Evolutionary conservation across 2,113 vertebrate genomes (phyloP).

Genomic region (Notiomystis cincta): DNA sequence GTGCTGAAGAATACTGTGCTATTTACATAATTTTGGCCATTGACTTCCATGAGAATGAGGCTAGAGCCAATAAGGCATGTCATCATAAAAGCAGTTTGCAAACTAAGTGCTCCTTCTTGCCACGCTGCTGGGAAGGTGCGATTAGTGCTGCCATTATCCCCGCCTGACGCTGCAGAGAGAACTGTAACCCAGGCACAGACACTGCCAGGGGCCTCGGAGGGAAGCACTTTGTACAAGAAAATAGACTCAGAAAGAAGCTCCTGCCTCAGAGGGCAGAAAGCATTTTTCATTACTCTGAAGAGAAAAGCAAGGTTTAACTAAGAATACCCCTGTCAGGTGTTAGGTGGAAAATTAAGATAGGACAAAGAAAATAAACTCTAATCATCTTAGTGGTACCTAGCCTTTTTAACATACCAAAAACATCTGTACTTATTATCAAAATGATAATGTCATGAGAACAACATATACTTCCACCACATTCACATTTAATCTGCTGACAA

Average conservation of each 20-base stretch:
- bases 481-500: background rate
- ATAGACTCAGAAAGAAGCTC: background rate
- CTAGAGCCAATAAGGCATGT: background rate
- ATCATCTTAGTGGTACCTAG: background rate
- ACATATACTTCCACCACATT: background rate
- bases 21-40: background rate
- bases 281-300: background rate
- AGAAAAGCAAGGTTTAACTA: background rate
- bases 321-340: background rate
- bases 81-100: background rate
- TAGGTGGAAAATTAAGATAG: background rate
- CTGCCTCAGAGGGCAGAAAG: background rate
- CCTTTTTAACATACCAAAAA: background rate
- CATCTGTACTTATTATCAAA: background rate
- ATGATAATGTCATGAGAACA: accelerated
- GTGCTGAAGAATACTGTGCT: background rate
- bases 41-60: background rate
- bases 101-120: background rate
- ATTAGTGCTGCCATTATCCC: conserved; percentile 9
- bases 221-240: conserved; percentile 24
- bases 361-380: background rate
- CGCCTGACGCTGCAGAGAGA: background rate
- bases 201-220: background rate
- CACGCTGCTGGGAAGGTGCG: background rate
- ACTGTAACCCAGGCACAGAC: background rate